A percentile compares a stretch with the other conserved stretches of the same genome.
Evolutionary conservation across 2,888 invertebrate genomes (phyloP).

Genomic region (Lasioglossum marginatum): DNA sequence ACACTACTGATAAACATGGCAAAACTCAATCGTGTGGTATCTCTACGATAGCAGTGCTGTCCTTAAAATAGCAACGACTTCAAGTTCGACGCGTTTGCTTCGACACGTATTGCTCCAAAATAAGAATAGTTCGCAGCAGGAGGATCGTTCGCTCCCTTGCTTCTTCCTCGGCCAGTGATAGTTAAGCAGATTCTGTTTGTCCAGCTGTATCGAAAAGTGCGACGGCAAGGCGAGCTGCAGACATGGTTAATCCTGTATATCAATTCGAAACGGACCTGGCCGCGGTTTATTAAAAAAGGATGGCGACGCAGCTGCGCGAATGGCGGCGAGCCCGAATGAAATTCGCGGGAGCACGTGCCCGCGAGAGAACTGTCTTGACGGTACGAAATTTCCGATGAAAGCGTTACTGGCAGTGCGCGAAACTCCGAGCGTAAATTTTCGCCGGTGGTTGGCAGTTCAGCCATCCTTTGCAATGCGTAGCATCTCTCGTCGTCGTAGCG

Average conservation of each 20-base stretch:
- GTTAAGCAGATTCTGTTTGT: background rate
- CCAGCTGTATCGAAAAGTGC: background rate
- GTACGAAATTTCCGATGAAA: constrained; percentile 39
- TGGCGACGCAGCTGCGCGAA: background rate
- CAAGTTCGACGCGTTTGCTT: background rate
- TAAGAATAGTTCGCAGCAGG: background rate
- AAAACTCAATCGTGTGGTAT: background rate
- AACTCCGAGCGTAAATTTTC: constrained; percentile 58
- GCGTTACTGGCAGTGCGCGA: constrained; percentile 32
- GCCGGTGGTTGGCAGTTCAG: constrained; percentile 53
- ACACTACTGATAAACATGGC: background rate
- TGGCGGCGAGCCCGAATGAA: background rate
- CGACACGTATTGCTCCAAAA: background rate
- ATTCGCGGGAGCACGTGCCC: background rate
- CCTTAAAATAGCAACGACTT: background rate
- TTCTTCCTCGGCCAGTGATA: background rate
- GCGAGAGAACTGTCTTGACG: constrained; percentile 3
- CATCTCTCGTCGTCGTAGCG: constrained; percentile 66
- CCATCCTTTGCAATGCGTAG: constrained; percentile 62
- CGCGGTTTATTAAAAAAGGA: background rate
- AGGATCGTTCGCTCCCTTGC: background rate
- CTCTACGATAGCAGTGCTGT: background rate
- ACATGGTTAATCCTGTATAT: background rate
- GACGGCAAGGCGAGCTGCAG: background rate
- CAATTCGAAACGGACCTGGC: background rate